Evolutionary conservation across 2,113 vertebrate genomes (phyloP).

Genomic region (Catagonus wagneri): DNA sequence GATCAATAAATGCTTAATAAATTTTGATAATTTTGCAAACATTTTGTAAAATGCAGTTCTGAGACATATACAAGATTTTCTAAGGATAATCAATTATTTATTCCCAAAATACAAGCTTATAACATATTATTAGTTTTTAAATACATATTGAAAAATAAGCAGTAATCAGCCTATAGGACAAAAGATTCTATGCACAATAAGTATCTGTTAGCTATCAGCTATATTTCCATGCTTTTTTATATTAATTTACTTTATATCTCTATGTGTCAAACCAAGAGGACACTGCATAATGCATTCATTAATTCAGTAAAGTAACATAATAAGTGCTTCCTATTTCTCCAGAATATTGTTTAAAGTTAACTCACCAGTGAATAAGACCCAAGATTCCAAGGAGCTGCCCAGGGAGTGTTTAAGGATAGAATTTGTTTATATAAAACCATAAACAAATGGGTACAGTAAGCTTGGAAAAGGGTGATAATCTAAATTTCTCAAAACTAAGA

Average conservation of each 20-base stretch:
- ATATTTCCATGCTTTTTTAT: not conserved
- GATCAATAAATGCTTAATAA: not conserved
- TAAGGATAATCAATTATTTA: not conserved
- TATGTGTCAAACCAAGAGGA: not conserved
- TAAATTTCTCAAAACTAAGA: not conserved
- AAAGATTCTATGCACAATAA: conserved; percentile 5
- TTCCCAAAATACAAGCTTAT: conserved; percentile 4
- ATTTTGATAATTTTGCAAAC: conserved; percentile 23
- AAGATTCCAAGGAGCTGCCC: not conserved
- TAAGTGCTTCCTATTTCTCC: conserved; percentile 1
- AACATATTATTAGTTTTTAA: not conserved
- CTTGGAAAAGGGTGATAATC: not conserved
- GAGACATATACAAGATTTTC: not conserved
- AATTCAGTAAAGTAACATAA: not conserved
- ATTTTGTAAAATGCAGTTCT: conserved; percentile 8
- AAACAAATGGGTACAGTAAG: not conserved
- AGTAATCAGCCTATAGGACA: not conserved
- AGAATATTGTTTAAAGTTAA: not conserved
- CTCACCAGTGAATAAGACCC: not conserved
- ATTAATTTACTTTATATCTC: not conserved
- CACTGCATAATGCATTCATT: not conserved
- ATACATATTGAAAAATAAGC: not conserved
- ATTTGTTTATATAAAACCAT: not conserved
- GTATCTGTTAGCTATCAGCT: not conserved
- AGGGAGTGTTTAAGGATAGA: not conserved